Conservation (phyloP, 2,113 vertebrate species). For the Dipodomys ordii region DNA sequence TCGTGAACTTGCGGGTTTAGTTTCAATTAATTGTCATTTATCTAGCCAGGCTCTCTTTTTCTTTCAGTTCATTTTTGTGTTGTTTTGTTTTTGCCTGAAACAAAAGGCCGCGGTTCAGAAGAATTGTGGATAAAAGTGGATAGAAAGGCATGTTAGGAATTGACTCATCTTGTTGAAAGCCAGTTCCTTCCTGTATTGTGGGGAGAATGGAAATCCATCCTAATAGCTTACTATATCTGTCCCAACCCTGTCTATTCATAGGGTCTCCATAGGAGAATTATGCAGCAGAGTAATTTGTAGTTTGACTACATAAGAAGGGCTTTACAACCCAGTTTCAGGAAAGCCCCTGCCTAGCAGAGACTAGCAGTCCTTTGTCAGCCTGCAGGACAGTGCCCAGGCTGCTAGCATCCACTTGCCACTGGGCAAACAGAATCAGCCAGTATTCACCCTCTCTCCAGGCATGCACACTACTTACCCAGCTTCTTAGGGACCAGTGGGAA, state of each 20-base stretch:
- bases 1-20: conserved; percentile 27
- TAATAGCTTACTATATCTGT: background rate
- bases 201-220: background rate
- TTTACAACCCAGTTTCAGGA: conserved; percentile 23
- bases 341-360: background rate
- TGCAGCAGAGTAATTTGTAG: background rate
- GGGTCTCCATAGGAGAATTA: conserved; percentile 11
- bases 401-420: background rate
- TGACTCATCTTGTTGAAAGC: conserved; percentile 41
- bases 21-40: conserved; percentile 65
- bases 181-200: background rate
- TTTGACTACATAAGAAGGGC: background rate
- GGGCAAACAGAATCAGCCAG: background rate
- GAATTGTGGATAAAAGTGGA: background rate
- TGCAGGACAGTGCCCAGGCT: too few relatives aligned
- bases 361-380: background rate
- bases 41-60: background rate
- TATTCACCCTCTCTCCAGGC: background rate
- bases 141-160: conserved; percentile 52
- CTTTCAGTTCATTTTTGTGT: background rate
- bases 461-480: background rate
- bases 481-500: background rate
- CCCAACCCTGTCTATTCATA: background rate
- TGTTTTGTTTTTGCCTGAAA: conserved; percentile 20
- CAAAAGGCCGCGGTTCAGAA: conserved; percentile 32